Evolutionary conservation across 2,797 vertebrate genomes (phyloP).

Genomic region (Xenops minutus): DNA sequence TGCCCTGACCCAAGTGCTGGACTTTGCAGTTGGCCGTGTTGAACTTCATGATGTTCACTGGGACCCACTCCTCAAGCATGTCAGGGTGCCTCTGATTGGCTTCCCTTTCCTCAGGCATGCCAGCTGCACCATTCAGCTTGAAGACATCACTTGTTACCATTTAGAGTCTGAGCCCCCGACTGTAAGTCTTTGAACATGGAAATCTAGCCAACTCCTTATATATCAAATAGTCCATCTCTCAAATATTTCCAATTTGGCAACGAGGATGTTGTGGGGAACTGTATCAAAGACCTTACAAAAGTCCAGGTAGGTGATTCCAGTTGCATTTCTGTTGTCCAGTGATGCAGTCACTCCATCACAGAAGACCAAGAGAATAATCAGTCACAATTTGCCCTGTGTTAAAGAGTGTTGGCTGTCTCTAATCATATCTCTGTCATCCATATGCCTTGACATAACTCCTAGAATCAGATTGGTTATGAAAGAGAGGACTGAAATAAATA

Average conservation of each 20-base stretch:
- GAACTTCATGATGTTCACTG: not conserved
- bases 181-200: not conserved
- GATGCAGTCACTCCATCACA: not conserved
- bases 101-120: not conserved
- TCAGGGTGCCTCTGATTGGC: not conserved
- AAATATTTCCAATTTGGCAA: not conserved
- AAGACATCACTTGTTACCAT: not conserved
- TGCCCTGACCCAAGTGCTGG: not conserved
- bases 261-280: not conserved
- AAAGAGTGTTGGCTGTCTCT: not conserved
- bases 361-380: not conserved
- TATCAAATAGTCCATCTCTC: not conserved
- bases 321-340: not conserved
- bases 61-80: not conserved
- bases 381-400: not conserved
- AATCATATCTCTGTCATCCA: not conserved
- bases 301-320: not conserved
- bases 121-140: not conserved
- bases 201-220: not conserved
- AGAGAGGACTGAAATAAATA: not conserved
- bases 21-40: not conserved
- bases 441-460: not conserved
- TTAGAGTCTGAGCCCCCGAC: not conserved
- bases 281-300: not conserved
- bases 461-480: not conserved